phyloP scores from a whole-genome alignment of 2,888 invertebrate genomes.

The Linyphia triangularis region DNA sequence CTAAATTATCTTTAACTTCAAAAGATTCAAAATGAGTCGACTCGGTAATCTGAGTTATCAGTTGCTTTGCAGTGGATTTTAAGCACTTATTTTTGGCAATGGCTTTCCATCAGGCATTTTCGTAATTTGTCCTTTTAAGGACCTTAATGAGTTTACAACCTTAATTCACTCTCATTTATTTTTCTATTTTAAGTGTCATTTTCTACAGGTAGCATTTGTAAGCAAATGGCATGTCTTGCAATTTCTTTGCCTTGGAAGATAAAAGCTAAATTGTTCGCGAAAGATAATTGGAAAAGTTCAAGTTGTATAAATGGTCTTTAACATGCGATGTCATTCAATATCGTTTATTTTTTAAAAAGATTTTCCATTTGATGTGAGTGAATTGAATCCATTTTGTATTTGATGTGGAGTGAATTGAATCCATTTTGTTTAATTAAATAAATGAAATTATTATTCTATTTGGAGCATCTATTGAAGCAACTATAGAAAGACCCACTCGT shows the following conservation, averaged over 20 bases:
- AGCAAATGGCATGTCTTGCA: background rate
- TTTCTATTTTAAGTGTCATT: background rate
- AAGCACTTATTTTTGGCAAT: constrained; percentile 9
- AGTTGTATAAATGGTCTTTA: too few relatives aligned
- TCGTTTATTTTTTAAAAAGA: too few relatives aligned
- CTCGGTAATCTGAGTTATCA: constrained; percentile 42
- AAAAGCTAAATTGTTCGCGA: too few relatives aligned
- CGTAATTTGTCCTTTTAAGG: background rate
- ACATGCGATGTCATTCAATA: too few relatives aligned
- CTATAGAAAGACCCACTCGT: too few relatives aligned
- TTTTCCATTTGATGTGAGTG: too few relatives aligned
- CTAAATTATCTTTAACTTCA: constrained; percentile 34
- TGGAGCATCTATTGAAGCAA: too few relatives aligned
- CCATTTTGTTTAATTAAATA: too few relatives aligned
- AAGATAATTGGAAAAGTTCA: too few relatives aligned
- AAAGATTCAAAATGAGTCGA: background rate
- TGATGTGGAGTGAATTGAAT: too few relatives aligned
- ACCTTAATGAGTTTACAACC: background rate
- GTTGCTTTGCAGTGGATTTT: background rate
- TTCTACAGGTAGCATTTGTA: background rate
- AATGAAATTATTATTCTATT: too few relatives aligned
- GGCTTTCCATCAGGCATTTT: background rate
- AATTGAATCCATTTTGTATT: too few relatives aligned
- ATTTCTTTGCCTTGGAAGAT: background rate
- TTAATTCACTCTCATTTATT: constrained; percentile 14